Evolutionary conservation across 2,797 vertebrate species (phyloP).

Genomic region (Intellagama lesueurii): DNA sequence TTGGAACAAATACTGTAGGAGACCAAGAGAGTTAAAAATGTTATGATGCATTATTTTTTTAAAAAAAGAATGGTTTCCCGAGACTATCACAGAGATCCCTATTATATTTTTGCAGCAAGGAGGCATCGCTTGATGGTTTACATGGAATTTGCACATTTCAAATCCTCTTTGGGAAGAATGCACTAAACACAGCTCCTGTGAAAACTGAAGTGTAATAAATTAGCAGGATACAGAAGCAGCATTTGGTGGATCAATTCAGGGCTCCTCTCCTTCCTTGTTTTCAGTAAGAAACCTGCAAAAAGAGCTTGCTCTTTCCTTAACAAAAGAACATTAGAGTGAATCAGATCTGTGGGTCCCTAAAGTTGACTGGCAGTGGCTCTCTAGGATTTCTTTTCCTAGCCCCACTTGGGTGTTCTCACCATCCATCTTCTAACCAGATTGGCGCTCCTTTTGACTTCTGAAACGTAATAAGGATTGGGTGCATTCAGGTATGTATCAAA

Average conservation of each 20-base stretch:
- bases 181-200: slow-evolving; percentile 48
- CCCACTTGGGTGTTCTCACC: too few relatives aligned
- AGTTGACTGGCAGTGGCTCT: too few relatives aligned
- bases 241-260: not conserved
- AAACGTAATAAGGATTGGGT: too few relatives aligned
- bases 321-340: not conserved
- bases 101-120: slow-evolving; percentile 45
- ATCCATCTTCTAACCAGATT: too few relatives aligned
- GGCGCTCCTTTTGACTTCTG: too few relatives aligned
- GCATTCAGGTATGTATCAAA: too few relatives aligned
- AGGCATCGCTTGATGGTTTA: slow-evolving; percentile 34
- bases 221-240: not conserved
- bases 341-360: too few relatives aligned
- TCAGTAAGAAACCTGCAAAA: slow-evolving; percentile 43
- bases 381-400: too few relatives aligned
- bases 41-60: slow-evolving; percentile 40
- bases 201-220: slow-evolving; percentile 58
- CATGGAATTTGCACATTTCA: not conserved
- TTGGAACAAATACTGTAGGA: slow-evolving; percentile 37
- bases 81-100: slow-evolving; percentile 42
- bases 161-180: slow-evolving; percentile 13
- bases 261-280: slow-evolving; percentile 14
- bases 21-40: slow-evolving; percentile 45
- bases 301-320: not conserved
- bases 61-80: slow-evolving; percentile 13